Conservation (phyloP, 2,797 vertebrate species). For the Mionectes olivaceus region DNA sequence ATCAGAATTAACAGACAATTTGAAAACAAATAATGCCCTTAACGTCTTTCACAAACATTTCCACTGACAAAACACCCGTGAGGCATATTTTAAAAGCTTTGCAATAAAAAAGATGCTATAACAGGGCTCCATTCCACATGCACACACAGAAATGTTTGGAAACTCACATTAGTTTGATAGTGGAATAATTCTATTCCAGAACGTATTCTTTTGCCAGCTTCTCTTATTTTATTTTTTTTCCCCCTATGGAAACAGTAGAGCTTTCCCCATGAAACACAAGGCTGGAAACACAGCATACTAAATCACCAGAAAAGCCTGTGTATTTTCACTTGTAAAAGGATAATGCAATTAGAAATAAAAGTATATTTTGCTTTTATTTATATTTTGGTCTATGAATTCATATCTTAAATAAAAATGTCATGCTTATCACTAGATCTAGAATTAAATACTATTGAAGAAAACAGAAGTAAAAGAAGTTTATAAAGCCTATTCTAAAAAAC, state of each 20-base stretch:
- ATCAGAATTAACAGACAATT: neutral
- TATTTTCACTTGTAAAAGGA: slow-evolving; percentile 17
- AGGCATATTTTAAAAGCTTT: slow-evolving; percentile 47
- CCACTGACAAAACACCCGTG: slow-evolving; percentile 12
- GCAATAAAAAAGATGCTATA: slow-evolving; percentile 50
- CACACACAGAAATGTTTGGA: slow-evolving; percentile 12
- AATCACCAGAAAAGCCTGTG: slow-evolving; percentile 40
- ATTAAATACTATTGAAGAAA: neutral
- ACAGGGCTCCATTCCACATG: slow-evolving; percentile 10
- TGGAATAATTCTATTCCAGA: slow-evolving; percentile 54
- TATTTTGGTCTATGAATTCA: neutral
- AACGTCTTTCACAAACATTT: slow-evolving; percentile 29
- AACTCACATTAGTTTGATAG: slow-evolving; percentile 39
- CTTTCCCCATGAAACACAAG: slow-evolving; percentile 2
- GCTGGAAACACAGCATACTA: slow-evolving; percentile 4
- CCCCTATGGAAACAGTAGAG: slow-evolving; percentile 23
- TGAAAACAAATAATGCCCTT: neutral
- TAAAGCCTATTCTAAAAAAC: neutral
- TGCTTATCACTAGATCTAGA: neutral
- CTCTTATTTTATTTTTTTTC: neutral
- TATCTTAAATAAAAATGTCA: neutral
- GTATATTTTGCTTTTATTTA: neutral
- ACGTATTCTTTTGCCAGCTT: neutral
- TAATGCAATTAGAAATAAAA: slow-evolving; percentile 36
- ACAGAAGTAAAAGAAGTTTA: neutral